Evolutionary conservation across 2,113 vertebrate species (phyloP).

Genomic region (Progne subis): DNA sequence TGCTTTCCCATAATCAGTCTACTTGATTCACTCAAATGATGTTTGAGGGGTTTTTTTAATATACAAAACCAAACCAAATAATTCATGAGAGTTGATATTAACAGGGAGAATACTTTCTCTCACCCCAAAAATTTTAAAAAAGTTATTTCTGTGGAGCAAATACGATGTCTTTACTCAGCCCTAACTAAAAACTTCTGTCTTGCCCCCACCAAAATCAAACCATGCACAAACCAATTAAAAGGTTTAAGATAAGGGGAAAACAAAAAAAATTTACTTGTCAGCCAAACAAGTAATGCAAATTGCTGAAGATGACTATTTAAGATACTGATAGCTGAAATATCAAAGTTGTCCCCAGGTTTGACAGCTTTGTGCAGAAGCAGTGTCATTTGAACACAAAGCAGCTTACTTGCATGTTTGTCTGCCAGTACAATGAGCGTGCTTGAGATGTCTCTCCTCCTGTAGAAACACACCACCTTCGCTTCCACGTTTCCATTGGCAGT

Average conservation of each 20-base stretch:
- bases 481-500: conserved; percentile 98
- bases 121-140: background rate
- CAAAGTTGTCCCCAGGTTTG: background rate
- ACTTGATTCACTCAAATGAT: background rate
- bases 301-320: background rate
- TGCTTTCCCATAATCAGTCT: background rate
- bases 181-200: background rate
- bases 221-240: background rate
- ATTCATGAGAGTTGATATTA: background rate
- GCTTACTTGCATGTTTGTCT: conserved; percentile 98
- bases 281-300: background rate
- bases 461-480: conserved; percentile 99
- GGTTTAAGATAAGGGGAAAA: background rate
- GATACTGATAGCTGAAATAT: background rate
- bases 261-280: background rate
- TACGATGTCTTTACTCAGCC: background rate
- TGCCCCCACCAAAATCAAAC: background rate
- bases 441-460: conserved; percentile 94
- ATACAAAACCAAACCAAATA: background rate
- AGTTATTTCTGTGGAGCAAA: background rate
- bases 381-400: background rate
- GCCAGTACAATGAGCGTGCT: conserved; percentile 94
- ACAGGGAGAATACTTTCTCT: background rate
- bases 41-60: background rate
- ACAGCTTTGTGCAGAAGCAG: background rate